Conservation (phyloP, 2,888 invertebrate species). For the Anthophora plumipes region DNA sequence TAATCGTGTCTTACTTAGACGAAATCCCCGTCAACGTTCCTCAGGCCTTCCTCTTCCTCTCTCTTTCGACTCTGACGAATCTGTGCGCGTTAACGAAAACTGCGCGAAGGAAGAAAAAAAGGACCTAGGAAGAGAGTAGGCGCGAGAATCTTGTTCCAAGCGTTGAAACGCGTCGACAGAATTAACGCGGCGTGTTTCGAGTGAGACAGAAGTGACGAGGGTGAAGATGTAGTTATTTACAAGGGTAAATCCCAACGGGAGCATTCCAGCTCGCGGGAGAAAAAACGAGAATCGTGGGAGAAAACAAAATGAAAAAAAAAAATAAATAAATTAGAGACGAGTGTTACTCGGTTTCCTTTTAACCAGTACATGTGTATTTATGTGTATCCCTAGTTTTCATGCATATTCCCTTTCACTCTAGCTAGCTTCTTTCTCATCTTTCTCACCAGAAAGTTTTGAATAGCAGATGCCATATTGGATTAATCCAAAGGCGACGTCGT, state of each 20-base stretch:
- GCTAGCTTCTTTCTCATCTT: background rate
- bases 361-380: background rate
- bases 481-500: background rate
- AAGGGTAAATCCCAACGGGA: slow-evolving; percentile 28
- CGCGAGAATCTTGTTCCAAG: slow-evolving; percentile 21
- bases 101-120: background rate
- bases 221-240: slow-evolving; percentile 41
- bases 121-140: background rate
- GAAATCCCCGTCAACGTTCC: slow-evolving; percentile 8
- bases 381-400: background rate
- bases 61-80: background rate
- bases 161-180: slow-evolving; percentile 21
- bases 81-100: background rate
- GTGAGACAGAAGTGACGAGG: slow-evolving; percentile 23
- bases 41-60: background rate
- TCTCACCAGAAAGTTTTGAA: background rate
- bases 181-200: slow-evolving; percentile 37
- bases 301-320: too few relatives aligned
- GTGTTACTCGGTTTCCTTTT: background rate
- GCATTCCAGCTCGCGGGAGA: background rate
- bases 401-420: slow-evolving; percentile 17
- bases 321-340: slow-evolving; percentile 15
- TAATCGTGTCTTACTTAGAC: slow-evolving; percentile 8
- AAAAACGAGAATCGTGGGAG: background rate
- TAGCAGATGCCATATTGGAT: background rate